Evolutionary conservation across 2,113 vertebrate genomes (phyloP), one percentile per base, ranked within the genome.

Genomic region (Cairina moschata): DNA sequence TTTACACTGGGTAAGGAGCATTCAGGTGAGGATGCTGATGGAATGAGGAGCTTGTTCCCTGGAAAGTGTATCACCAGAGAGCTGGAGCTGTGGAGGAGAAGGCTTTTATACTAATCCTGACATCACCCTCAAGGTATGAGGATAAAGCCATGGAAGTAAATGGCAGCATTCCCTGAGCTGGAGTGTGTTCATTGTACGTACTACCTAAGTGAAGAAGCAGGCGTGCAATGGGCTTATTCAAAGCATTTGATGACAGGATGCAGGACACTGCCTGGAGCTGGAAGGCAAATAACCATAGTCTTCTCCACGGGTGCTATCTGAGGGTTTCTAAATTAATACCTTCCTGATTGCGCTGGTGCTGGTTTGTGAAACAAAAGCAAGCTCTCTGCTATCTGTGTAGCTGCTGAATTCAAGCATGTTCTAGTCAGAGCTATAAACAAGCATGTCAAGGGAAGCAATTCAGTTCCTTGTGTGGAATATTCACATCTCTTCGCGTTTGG

Each of bases 231-330:
- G 72, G 62, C 55, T 69, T 80, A 56, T 2, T 83, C 63, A 86
- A 77, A 96, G 93, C 55, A 31, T 83, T 94, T 95, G 94, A 93
- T 95, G 81, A 91, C 75, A 95, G 91, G 87, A 77, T 95, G 82
- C 90, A 88, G 95, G 93, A 74, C 71, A 9, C 55, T 93, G 72
- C 90, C 87, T 95, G 85, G 84, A 90, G 91, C 90, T 93, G 4
- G 34, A 21, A 90, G 75, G 59, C 79, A 90, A 88, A 83, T 95
- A 95, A 83, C 76, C 83, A 75, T 91, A 50, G 93, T 93, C 94
- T 96, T 95, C 85, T 96, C 95, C 82, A n/a, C 55, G 72, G 95
- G 87, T 77, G 72, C 85, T 91, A 80, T 88, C 46, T 48, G 46
- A 48, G 20, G 46, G 46, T 21, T 28, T n/a, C 86, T 71, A 79